Conservation (phyloP, 2,888 invertebrate genomes). For the Drosophila demipolita region DNA sequence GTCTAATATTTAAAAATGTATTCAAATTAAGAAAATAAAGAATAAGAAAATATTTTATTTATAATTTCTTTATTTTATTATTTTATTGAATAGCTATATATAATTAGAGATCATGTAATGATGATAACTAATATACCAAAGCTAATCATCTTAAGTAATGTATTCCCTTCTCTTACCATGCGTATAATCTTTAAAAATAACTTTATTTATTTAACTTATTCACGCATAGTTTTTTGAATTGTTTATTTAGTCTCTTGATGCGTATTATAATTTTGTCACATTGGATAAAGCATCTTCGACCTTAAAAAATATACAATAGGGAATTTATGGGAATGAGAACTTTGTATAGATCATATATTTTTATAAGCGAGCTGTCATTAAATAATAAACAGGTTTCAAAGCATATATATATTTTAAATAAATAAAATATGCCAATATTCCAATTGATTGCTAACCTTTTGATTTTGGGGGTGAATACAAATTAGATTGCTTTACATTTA, state of each 20-base stretch:
- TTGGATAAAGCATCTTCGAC: constrained; percentile 1
- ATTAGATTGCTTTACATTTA: background rate
- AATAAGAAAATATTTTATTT: too few species aligned
- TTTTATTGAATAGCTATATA: background rate
- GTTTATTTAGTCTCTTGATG: constrained; percentile 2
- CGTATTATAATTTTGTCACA: background rate
- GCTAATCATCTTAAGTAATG: background rate
- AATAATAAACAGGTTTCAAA: background rate
- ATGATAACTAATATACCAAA: background rate
- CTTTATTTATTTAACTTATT: constrained; percentile 31
- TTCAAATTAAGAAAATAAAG: background rate
- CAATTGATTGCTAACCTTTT: background rate
- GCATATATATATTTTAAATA: background rate
- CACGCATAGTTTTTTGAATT: constrained; percentile 1
- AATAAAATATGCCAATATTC: background rate
- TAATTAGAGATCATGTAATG: background rate
- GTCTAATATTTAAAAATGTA: too few species aligned
- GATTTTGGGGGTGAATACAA: background rate
- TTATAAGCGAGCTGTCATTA: background rate
- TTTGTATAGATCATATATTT: background rate
- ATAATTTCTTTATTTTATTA: background rate
- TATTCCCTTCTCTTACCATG: background rate
- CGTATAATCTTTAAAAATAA: constrained; percentile 1
- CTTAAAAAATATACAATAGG: background rate
- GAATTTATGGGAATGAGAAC: background rate